phyloP scores from a whole-genome alignment of 2,888 invertebrate genomes.

The Melangyna quadrimaculata region DNA sequence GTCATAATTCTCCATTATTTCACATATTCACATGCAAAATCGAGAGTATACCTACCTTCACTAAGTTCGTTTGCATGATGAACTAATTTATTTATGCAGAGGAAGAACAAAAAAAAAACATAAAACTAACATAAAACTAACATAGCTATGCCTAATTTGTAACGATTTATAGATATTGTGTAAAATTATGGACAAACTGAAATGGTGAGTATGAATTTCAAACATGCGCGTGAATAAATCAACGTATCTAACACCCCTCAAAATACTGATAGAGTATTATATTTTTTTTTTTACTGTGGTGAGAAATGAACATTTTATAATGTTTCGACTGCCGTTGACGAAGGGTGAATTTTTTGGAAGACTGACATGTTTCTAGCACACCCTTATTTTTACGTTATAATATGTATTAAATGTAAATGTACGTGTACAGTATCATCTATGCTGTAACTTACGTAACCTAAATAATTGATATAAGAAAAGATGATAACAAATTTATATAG shows the following conservation, averaged over 20 bases:
- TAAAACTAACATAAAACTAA: no score
- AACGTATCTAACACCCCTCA: not conserved
- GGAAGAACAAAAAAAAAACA: not conserved
- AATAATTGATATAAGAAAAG: conserved; percentile 15
- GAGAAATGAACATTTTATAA: not conserved
- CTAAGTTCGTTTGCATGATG: conserved; percentile 8
- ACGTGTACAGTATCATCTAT: no score
- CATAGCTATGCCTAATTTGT: not conserved
- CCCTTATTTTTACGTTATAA: no score
- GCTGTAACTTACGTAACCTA: conserved; percentile 51
- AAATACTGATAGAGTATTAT: not conserved
- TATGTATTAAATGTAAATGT: no score
- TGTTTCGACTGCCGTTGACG: not conserved
- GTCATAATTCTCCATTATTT: conserved; percentile 24
- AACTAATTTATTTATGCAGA: not conserved
- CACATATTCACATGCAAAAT: conserved; percentile 2
- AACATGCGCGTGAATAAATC: conserved; percentile 35
- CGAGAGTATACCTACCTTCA: no score
- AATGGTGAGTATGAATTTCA: conserved; percentile 6
- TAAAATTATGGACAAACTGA: not conserved
- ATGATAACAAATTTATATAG: conserved; percentile 53
- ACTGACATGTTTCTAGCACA: conserved; percentile 3
- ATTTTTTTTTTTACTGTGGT: not conserved
- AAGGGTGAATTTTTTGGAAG: not conserved
- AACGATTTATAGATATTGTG: not conserved